Evolutionary conservation across 2,888 invertebrate species (phyloP).

Genomic region (Xanthia icteritia): DNA sequence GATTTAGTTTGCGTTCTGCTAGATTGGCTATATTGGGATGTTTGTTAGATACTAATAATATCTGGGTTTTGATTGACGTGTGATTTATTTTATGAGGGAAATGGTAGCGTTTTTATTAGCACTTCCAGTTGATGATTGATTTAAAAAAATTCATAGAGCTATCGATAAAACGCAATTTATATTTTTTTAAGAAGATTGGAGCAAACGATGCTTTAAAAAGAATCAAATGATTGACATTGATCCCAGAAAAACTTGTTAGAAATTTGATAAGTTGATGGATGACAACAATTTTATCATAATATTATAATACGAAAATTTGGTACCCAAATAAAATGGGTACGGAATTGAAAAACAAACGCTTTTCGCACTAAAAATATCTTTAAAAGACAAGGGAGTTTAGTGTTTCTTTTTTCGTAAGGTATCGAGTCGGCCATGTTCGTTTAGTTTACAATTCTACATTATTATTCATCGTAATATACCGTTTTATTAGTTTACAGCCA

Average conservation of each 20-base stretch:
- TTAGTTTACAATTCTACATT: constrained; percentile 49
- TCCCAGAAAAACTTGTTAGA: background rate
- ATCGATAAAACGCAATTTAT: background rate
- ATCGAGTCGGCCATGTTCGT: constrained; percentile 41
- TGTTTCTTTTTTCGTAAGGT: constrained; percentile 18
- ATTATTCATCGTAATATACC: constrained; percentile 71
- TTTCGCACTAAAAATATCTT: background rate
- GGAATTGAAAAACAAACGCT: background rate
- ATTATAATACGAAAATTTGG: background rate
- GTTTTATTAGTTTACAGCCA: constrained; percentile 86
- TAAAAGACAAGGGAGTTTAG: constrained; percentile 8
- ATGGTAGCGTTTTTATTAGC: constrained; percentile 27
- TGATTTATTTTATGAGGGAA: constrained; percentile 25
- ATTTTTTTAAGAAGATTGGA: background rate
- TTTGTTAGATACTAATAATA: constrained; percentile 32
- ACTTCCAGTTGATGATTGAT: constrained; percentile 34
- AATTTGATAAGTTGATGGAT: background rate
- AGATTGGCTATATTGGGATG: constrained; percentile 18
- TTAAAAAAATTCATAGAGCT: background rate
- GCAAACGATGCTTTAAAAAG: background rate
- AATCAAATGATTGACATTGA: background rate
- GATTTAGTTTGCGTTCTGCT: constrained; percentile 39
- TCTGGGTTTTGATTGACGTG: constrained; percentile 32
- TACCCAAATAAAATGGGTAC: background rate
- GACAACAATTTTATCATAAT: background rate